These are phyloP conservation scores for Amphiprion clarkii DNA, from an alignment of 2,797 vertebrate genomes.

Conservation along the genomic window DNA sequence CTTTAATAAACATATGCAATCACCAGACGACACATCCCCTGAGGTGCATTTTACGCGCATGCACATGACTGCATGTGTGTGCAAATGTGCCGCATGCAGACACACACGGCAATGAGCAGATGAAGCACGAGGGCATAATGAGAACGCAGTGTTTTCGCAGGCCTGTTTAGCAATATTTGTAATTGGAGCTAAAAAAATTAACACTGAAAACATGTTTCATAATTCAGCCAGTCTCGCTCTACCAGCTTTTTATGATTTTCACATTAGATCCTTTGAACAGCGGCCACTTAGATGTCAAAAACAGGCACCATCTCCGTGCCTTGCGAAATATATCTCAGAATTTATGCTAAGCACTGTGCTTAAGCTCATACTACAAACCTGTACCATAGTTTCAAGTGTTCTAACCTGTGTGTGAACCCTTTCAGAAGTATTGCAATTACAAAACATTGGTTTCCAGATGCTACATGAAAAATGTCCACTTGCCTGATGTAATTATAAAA, in stretches of 20 bases:
- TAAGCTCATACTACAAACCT: background rate
- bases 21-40: background rate
- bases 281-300: background rate
- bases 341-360: background rate
- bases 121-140: constrained; percentile 46
- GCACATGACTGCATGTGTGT: constrained; percentile 4
- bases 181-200: constrained; percentile 12
- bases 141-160: constrained; percentile 35
- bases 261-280: background rate
- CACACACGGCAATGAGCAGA: constrained; percentile 35
- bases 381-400: background rate
- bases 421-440: constrained; percentile 25
- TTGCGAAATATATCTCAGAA: background rate
- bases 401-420: constrained; percentile 52
- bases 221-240: constrained; percentile 1
- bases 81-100: constrained; percentile 8
- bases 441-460: constrained; percentile 37
- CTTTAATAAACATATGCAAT: constrained; percentile 10
- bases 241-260: background rate
- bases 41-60: background rate
- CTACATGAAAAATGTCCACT: constrained; percentile 36
- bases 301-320: background rate
- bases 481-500: constrained; percentile 47
- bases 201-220: constrained; percentile 5
- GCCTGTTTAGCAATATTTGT: constrained; percentile 15